These are phyloP conservation scores for Theretra japonica DNA, from an alignment of 2,888 invertebrate genomes.

Conservation along the genomic window DNA sequence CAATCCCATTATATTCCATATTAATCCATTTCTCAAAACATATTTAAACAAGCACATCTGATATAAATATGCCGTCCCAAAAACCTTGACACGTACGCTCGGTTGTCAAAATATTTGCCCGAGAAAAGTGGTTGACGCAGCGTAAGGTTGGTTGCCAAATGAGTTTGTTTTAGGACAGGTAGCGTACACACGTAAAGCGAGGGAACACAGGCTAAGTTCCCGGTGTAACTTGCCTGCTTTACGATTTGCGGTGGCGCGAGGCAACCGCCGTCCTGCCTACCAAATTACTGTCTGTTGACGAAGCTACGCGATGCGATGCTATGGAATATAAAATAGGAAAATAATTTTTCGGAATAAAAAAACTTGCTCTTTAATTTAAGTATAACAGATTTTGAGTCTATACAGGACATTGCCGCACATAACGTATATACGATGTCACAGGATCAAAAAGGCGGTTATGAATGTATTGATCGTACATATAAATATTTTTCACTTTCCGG, in stretches of 20 bases:
- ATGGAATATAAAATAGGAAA: neutral
- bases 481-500: too few species aligned
- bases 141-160: slow-evolving; percentile 26
- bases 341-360: neutral
- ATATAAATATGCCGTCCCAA: neutral
- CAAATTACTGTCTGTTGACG: slow-evolving; percentile 2
- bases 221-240: slow-evolving; percentile 30
- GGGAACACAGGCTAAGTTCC: slow-evolving; percentile 16
- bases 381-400: too few species aligned
- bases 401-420: too few species aligned
- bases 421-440: too few species aligned
- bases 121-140: slow-evolving; percentile 21
- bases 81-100: slow-evolving; percentile 9
- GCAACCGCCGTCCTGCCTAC: slow-evolving; percentile 9
- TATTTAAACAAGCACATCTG: too few species aligned
- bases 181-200: slow-evolving; percentile 18
- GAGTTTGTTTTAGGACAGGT: slow-evolving; percentile 22
- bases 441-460: too few species aligned
- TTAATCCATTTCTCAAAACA: too few species aligned
- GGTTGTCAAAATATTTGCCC: slow-evolving; percentile 20
- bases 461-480: too few species aligned
- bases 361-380: too few species aligned
- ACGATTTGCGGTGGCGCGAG: slow-evolving; percentile 29
- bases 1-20: too few species aligned
- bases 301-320: neutral